phyloP scores from a whole-genome alignment of 2,113 vertebrate species.

The Thryonomys swinderianus region DNA sequence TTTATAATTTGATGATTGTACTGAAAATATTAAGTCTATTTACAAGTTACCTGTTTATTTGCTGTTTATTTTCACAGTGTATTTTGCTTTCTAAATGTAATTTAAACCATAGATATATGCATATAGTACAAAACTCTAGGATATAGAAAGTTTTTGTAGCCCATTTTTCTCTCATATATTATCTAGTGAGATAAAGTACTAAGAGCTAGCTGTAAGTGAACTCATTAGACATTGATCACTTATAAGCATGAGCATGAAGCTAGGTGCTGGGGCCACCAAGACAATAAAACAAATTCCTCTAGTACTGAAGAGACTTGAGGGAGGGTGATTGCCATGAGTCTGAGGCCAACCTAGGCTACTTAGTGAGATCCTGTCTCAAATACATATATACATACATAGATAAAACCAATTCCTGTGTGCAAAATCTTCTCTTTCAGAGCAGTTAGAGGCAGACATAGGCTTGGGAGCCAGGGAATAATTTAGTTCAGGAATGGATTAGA shows the following conservation, averaged over 20 bases:
- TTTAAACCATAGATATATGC: background rate
- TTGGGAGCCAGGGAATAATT: background rate
- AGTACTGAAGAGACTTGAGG: background rate
- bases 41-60: slow-evolving; percentile 1
- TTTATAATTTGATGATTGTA: slow-evolving; percentile 19
- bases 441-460: background rate
- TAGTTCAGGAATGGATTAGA: background rate
- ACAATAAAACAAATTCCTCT: background rate
- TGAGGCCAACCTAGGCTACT: background rate
- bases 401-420: background rate
- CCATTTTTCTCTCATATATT: background rate
- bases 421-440: background rate
- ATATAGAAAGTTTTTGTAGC: background rate
- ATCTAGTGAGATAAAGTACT: background rate
- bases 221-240: background rate
- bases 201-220: background rate
- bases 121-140: background rate
- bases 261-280: background rate
- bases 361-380: background rate
- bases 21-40: slow-evolving; percentile 31
- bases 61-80: slow-evolving; percentile 31
- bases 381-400: background rate
- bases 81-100: slow-evolving; percentile 1
- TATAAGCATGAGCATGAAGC: background rate
- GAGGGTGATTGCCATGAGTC: background rate